Conservation (phyloP, 2,888 invertebrate species). For the Cerastis leucographa region DNA sequence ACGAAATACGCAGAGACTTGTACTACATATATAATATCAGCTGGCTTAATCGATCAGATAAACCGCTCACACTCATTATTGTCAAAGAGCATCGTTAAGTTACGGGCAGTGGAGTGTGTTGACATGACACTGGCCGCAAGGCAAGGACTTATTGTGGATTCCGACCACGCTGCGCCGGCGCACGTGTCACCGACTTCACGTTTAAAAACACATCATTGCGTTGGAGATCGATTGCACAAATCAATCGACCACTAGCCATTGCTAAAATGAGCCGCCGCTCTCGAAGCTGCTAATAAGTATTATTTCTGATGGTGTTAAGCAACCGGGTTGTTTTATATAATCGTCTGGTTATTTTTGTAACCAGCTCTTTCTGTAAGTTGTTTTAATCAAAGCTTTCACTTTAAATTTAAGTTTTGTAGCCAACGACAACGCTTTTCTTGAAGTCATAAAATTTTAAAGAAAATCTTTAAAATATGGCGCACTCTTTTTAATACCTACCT, state of each 20-base stretch:
- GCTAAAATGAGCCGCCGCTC: conserved; percentile 58
- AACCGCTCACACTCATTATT: conserved; percentile 54
- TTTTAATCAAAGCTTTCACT: conserved; percentile 36
- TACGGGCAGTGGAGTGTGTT: conserved; percentile 57
- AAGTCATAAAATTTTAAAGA: background rate
- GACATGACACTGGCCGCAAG: conserved; percentile 76
- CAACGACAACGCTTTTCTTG: background rate
- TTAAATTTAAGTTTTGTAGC: background rate
- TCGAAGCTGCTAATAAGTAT: conserved; percentile 37
- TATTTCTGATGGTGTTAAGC: conserved; percentile 39
- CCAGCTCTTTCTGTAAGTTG: conserved; percentile 2
- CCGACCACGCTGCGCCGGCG: conserved; percentile 70
- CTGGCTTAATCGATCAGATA: conserved; percentile 52
- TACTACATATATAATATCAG: background rate
- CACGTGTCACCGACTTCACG: conserved; percentile 66
- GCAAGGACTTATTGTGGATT: conserved; percentile 78
- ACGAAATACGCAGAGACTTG: conserved; percentile 5
- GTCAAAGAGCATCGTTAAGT: conserved; percentile 52
- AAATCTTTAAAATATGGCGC: background rate
- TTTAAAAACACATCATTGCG: conserved; percentile 68
- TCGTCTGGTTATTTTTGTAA: conserved; percentile 39
- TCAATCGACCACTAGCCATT: conserved; percentile 44
- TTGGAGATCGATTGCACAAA: conserved; percentile 66
- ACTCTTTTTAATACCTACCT: background rate
- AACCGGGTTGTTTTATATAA: conserved; percentile 48